Evolutionary conservation across 2,113 vertebrate genomes (phyloP).

Genomic region (Astur gentilis): DNA sequence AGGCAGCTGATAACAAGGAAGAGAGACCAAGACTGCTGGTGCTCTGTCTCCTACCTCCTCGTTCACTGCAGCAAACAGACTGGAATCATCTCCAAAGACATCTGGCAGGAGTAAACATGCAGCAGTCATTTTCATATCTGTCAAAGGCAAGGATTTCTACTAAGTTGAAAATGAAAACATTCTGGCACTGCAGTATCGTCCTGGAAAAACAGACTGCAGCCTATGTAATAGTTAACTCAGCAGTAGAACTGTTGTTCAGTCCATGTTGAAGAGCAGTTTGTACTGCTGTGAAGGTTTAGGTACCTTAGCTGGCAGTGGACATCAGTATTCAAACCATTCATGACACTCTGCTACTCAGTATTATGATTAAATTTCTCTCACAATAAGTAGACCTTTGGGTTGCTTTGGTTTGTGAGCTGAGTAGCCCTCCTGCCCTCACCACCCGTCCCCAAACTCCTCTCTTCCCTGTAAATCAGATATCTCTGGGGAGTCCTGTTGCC

Average conservation of each 20-base stretch:
- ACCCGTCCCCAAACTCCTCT: neutral
- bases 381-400: neutral
- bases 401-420: neutral
- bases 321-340: neutral
- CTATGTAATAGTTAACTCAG: neutral
- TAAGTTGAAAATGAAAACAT: neutral
- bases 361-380: neutral
- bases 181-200: neutral
- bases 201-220: neutral
- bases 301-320: neutral
- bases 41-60: slow-evolving; percentile 59
- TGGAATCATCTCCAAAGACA: slow-evolving; percentile 68
- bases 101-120: slow-evolving; percentile 69
- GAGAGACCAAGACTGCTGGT: neutral
- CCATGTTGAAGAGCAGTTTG: neutral
- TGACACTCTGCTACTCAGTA: neutral
- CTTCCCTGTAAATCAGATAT: neutral
- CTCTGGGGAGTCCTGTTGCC: neutral
- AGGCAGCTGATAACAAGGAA: neutral
- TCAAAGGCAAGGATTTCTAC: slow-evolving; percentile 36
- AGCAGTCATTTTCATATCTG: slow-evolving; percentile 74
- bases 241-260: neutral
- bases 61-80: slow-evolving; percentile 62
- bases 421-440: neutral
- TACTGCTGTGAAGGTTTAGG: neutral